Evolutionary conservation across 2,113 vertebrate species (phyloP).

Genomic region (Lophius piscatorius): DNA sequence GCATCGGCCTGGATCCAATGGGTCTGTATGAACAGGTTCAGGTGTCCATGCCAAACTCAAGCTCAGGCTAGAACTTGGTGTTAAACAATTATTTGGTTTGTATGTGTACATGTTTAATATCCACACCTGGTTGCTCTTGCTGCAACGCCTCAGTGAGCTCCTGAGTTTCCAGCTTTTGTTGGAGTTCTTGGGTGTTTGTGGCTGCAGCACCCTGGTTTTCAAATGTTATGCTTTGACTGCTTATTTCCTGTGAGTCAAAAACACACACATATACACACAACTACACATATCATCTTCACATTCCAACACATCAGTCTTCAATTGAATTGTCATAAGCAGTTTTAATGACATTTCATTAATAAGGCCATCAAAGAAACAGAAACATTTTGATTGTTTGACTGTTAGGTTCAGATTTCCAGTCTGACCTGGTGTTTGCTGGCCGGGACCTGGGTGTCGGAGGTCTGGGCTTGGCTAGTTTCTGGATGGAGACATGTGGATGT

Average conservation of each 20-base stretch:
- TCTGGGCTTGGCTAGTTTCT: constrained; percentile 28
- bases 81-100: not conserved
- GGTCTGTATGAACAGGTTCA: not conserved
- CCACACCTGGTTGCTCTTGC: constrained; percentile 43
- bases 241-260: constrained; percentile 40
- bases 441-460: constrained; percentile 33
- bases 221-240: constrained; percentile 27
- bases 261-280: constrained; percentile 3
- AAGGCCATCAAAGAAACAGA: not conserved
- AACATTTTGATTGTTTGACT: too few relatives aligned
- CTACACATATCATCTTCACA: too few relatives aligned
- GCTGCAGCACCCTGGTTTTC: constrained; percentile 19
- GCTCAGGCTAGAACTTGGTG: not conserved
- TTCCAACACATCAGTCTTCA: too few relatives aligned
- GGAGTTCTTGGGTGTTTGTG: constrained; percentile 12
- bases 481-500: constrained; percentile 38
- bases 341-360: too few relatives aligned
- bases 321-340: too few relatives aligned
- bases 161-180: constrained; percentile 21
- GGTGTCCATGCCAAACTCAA: not conserved
- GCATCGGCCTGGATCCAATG: too few relatives aligned
- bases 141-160: constrained; percentile 28
- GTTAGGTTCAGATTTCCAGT: not conserved
- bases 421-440: constrained; percentile 63
- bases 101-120: not conserved